Evolutionary conservation across 2,888 invertebrate species (phyloP).

Genomic region (Apoda limacodes): DNA sequence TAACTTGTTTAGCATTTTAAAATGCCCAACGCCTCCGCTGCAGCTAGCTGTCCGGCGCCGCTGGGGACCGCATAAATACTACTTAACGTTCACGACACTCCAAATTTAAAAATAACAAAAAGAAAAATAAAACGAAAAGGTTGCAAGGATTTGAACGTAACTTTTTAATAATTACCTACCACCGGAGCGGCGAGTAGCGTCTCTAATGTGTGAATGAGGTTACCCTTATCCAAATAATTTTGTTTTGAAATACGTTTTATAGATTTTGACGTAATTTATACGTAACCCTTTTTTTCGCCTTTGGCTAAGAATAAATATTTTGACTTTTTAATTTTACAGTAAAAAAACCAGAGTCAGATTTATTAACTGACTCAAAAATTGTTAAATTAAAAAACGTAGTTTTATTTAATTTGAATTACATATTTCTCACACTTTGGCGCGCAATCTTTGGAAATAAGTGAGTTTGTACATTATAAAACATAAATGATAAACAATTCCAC

Average conservation of each 20-base stretch:
- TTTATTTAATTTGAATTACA: too few relatives aligned
- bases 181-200: slow-evolving; percentile 56
- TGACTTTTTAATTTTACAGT: too few relatives aligned
- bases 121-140: slow-evolving; percentile 30
- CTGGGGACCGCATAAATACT: slow-evolving; percentile 67
- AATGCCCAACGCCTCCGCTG: too few relatives aligned
- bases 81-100: slow-evolving; percentile 57
- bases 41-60: too few relatives aligned
- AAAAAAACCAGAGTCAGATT: too few relatives aligned
- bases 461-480: too few relatives aligned
- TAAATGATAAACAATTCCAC: too few relatives aligned
- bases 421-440: too few relatives aligned
- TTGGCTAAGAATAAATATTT: slow-evolving; percentile 32
- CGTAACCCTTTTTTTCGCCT: slow-evolving; percentile 37
- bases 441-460: too few relatives aligned
- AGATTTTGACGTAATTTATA: slow-evolving; percentile 60
- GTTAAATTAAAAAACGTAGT: too few relatives aligned
- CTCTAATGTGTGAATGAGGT: slow-evolving; percentile 61
- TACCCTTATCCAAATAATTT: slow-evolving; percentile 54
- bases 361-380: too few relatives aligned
- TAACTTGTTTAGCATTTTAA: too few relatives aligned
- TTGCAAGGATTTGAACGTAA: slow-evolving; percentile 32
- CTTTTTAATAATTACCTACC: slow-evolving; percentile 60
- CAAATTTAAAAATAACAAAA: slow-evolving; percentile 44
- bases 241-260: slow-evolving; percentile 59